A percentile compares a stretch with the other conserved stretches of the same genome.
These are phyloP conservation scores for Quadriops clusia DNA, from an alignment of 2,888 invertebrate genomes.

Conservation along the genomic window DNA sequence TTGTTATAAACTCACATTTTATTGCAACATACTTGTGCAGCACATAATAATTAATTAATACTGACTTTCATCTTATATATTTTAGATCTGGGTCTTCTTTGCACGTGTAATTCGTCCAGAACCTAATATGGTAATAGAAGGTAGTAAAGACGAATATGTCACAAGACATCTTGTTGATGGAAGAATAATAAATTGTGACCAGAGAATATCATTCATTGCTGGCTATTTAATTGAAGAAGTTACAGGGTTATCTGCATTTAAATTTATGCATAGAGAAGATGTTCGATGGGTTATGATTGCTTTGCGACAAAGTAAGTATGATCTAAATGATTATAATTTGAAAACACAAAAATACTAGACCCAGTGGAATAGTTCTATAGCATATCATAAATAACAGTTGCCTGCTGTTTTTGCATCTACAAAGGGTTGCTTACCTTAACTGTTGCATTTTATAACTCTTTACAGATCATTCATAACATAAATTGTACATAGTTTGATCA, in stretches of 20 bases:
- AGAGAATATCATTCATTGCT: constrained; percentile 76
- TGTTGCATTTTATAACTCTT: too few relatives aligned
- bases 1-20: too few relatives aligned
- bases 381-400: too few relatives aligned
- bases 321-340: constrained; percentile 8
- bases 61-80: constrained; percentile 10
- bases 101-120: constrained; percentile 60
- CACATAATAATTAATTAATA: not conserved
- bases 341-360: too few relatives aligned
- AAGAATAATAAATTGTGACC: constrained; percentile 80
- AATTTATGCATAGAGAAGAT: constrained; percentile 83
- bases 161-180: constrained; percentile 84
- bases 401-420: too few relatives aligned
- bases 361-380: too few relatives aligned
- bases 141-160: constrained; percentile 73
- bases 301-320: constrained; percentile 62
- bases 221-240: constrained; percentile 87
- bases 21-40: too few relatives aligned
- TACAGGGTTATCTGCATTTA: constrained; percentile 76
- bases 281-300: constrained; percentile 82
- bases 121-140: constrained; percentile 54
- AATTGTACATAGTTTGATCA: too few relatives aligned
- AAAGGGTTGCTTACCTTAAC: too few relatives aligned
- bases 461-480: too few relatives aligned
- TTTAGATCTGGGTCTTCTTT: constrained; percentile 56